Conservation (phyloP, 2,797 vertebrate genomes). For the Euthynnus affinis region DNA sequence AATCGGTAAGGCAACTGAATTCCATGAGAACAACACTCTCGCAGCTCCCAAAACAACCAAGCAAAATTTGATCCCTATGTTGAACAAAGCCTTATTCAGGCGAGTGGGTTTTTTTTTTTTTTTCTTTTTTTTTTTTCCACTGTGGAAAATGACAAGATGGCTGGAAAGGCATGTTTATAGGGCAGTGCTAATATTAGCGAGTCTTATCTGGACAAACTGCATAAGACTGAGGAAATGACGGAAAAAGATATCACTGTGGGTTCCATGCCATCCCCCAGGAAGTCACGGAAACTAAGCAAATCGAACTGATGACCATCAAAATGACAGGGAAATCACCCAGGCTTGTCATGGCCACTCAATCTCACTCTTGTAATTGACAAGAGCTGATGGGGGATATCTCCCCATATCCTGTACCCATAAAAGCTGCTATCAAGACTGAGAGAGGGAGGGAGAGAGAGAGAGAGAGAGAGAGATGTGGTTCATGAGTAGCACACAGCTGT, state of each 20-base stretch:
- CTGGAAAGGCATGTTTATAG: slow-evolving; percentile 62
- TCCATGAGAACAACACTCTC: slow-evolving; percentile 62
- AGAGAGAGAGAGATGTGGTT: slow-evolving; percentile 41
- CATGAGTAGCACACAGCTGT: slow-evolving; percentile 61
- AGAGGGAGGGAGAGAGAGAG: too few species aligned
- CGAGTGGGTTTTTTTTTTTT: too few species aligned
- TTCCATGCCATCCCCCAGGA: slow-evolving; percentile 43
- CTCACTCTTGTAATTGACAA: slow-evolving; percentile 56
- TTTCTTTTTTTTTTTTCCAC: too few species aligned
- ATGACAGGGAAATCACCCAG: slow-evolving; percentile 72
- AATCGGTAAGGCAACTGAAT: slow-evolving; percentile 68
- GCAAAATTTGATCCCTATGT: slow-evolving; percentile 64
- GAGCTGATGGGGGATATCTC: slow-evolving; percentile 39
- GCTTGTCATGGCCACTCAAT: slow-evolving; percentile 65
- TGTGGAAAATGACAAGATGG: slow-evolving; percentile 67
- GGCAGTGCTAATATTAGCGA: slow-evolving; percentile 72
- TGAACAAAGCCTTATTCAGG: slow-evolving; percentile 73
- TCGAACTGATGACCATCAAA: slow-evolving; percentile 71
- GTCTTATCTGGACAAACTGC: slow-evolving; percentile 71
- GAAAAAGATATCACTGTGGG: slow-evolving; percentile 57
- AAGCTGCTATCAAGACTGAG: slow-evolving; percentile 54
- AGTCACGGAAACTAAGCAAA: slow-evolving; percentile 69
- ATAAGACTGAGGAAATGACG: slow-evolving; percentile 58
- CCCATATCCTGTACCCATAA: slow-evolving; percentile 51
- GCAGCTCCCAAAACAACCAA: slow-evolving; percentile 27